A percentile compares a stretch with the other conserved stretches of the same genome.
Evolutionary conservation across 2,888 invertebrate genomes (phyloP).

Genomic region (Agonopterix subpropinquella): DNA sequence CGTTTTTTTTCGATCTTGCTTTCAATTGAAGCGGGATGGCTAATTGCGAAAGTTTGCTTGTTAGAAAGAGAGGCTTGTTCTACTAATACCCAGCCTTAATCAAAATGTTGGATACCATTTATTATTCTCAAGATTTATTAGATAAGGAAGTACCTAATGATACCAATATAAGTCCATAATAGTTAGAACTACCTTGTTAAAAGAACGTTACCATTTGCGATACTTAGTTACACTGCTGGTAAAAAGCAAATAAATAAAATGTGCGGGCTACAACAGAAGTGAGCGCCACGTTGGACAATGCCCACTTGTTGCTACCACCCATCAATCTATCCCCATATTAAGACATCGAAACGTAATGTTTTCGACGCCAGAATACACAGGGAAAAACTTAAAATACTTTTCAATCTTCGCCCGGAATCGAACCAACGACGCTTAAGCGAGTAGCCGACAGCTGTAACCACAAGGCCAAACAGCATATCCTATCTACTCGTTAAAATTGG

Average conservation of each 20-base stretch:
- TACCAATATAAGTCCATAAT: not conserved
- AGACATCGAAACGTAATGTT: slow-evolving; percentile 35
- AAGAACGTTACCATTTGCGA: not conserved
- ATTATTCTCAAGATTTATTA: too few species aligned
- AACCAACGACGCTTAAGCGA: slow-evolving; percentile 15
- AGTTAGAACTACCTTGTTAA: too few species aligned
- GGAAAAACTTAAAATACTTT: slow-evolving; percentile 24
- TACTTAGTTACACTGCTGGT: not conserved
- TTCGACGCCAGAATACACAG: slow-evolving; percentile 37
- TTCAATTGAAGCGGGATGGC: too few species aligned
- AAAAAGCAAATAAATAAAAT: slow-evolving; percentile 18
- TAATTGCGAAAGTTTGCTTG: too few species aligned
- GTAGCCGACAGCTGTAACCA: slow-evolving; percentile 3
- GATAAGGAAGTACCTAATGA: too few species aligned
- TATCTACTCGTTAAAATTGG: slow-evolving; percentile 1
- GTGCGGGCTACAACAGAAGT: slow-evolving; percentile 69
- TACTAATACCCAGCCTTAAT: too few species aligned
- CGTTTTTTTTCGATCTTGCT: too few species aligned
- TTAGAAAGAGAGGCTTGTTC: too few species aligned
- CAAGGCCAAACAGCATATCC: slow-evolving; percentile 16
- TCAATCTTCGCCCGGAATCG: slow-evolving; percentile 14
- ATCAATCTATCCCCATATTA: slow-evolving; percentile 50
- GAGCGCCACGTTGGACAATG: slow-evolving; percentile 52
- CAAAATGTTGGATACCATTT: too few species aligned
- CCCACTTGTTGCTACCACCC: slow-evolving; percentile 70